Conservation (phyloP, 64 coral and sea anemone genomes). For the Trachythela sp. region DNA sequence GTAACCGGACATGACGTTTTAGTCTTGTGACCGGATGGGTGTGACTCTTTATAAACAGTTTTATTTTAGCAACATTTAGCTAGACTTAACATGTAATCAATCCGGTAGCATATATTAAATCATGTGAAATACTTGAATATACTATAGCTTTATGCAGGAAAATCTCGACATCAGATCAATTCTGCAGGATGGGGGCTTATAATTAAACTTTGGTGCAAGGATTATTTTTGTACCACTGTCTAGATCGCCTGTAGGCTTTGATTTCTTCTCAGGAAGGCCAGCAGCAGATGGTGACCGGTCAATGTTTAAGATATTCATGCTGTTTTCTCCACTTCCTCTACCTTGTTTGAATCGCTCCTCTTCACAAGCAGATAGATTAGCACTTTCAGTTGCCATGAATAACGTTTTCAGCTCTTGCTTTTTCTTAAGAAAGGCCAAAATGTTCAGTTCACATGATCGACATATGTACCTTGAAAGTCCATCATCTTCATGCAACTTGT, state of each 20-base stretch:
- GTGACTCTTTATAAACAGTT: too few relatives aligned
- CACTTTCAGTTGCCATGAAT: constrained; percentile 32
- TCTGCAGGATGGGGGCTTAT: not conserved
- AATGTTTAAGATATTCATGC: not conserved
- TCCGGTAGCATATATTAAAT: too few relatives aligned
- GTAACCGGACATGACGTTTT: too few relatives aligned
- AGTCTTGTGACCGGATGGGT: too few relatives aligned
- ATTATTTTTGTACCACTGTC: not conserved
- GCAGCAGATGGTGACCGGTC: not conserved
- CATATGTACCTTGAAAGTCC: constrained; percentile 31
- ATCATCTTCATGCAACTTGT: constrained; percentile 12
- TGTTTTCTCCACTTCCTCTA: constrained; percentile 13
- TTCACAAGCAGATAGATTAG: not conserved
- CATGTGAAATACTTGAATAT: too few relatives aligned
- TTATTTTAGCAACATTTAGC: too few relatives aligned
- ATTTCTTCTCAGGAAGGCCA: constrained; percentile 7
- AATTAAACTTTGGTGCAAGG: not conserved
- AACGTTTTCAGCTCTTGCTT: constrained; percentile 15
- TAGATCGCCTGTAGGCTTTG: not conserved
- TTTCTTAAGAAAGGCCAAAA: constrained; percentile 3
- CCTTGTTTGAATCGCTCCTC: constrained; percentile 33
- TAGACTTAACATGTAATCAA: too few relatives aligned
- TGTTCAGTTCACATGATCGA: constrained; percentile 28
- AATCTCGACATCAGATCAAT: not conserved
- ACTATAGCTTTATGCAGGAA: not conserved